phyloP scores from a whole-genome alignment of 2,113 vertebrate species.

The Pontoporia blainvillei region DNA sequence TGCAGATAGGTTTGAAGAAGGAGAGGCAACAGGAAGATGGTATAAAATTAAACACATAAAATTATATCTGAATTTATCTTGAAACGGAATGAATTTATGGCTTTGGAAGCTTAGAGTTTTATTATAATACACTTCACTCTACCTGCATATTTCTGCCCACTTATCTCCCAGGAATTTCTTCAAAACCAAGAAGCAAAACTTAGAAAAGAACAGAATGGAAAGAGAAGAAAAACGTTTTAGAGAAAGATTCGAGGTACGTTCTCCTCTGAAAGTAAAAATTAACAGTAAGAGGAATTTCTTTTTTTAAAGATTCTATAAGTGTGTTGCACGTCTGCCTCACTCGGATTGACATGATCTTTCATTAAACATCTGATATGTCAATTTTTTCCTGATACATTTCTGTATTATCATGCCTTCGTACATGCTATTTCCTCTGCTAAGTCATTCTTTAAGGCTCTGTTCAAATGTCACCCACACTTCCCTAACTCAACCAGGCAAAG shows the following conservation, averaged over 20 bases:
- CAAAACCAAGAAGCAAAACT: slow-evolving; percentile 69
- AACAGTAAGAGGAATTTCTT: background rate
- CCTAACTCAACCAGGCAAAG: background rate
- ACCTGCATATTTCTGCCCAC: slow-evolving; percentile 34
- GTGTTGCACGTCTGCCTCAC: background rate
- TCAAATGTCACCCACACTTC: background rate
- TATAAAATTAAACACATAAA: background rate
- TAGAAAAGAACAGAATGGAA: slow-evolving; percentile 75
- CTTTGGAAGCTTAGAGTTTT: background rate
- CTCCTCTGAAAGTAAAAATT: background rate
- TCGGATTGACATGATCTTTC: background rate
- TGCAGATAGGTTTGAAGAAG: background rate
- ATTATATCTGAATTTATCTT: background rate
- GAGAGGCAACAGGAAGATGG: background rate
- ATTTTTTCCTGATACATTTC: background rate
- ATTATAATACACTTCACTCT: background rate
- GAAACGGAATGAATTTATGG: background rate
- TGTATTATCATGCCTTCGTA: background rate
- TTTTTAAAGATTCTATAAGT: background rate
- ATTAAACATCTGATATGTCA: background rate
- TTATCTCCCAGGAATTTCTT: slow-evolving; percentile 72
- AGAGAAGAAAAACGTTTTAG: slow-evolving; percentile 82
- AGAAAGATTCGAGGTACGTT: slow-evolving; percentile 80
- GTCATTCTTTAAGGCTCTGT: background rate
- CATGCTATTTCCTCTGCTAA: background rate